These are phyloP conservation scores for Ophiothrix spiculata DNA, from an alignment of 35 echinoderm and acorn worm species.

Conservation along the genomic window DNA sequence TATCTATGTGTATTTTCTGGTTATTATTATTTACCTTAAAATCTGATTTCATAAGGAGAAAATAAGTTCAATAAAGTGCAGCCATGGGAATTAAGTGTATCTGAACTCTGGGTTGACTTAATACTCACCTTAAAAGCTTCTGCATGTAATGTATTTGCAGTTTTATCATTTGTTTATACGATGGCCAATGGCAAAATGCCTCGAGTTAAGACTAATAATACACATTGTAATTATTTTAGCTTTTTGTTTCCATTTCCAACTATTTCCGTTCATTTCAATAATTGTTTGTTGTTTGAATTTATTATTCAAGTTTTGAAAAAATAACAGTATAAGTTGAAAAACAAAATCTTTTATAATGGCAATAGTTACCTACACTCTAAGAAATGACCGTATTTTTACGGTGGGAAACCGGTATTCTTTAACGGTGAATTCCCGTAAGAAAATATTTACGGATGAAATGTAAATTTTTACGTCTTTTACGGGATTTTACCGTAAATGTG, in stretches of 20 bases:
- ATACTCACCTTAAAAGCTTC: too few species aligned
- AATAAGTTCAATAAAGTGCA: background rate
- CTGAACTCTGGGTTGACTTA: background rate
- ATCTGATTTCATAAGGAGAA: background rate
- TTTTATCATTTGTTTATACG: too few species aligned
- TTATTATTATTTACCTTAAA: background rate
- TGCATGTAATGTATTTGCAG: too few species aligned
- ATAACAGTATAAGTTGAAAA: background rate
- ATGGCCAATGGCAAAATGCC: too few species aligned
- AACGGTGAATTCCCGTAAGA: too few species aligned
- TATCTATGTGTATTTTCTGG: background rate
- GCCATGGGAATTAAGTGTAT: background rate
- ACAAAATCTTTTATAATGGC: background rate
- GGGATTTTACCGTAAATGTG: too few species aligned
- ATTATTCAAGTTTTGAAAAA: background rate
- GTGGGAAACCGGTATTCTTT: too few species aligned
- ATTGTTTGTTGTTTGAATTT: background rate
- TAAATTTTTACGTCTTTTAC: too few species aligned
- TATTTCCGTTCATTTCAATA: background rate
- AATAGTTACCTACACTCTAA: too few species aligned
- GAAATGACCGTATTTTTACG: too few species aligned
- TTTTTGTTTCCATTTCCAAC: constrained; percentile 16
- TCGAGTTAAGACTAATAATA: background rate
- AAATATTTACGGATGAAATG: too few species aligned
- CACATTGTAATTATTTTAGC: background rate